Percentiles rank a stretch among this genome's conserved stretches.
Conservation (phyloP, 1,140 invertebrate species). For the Bursaphelenchus mucronatus region DNA sequence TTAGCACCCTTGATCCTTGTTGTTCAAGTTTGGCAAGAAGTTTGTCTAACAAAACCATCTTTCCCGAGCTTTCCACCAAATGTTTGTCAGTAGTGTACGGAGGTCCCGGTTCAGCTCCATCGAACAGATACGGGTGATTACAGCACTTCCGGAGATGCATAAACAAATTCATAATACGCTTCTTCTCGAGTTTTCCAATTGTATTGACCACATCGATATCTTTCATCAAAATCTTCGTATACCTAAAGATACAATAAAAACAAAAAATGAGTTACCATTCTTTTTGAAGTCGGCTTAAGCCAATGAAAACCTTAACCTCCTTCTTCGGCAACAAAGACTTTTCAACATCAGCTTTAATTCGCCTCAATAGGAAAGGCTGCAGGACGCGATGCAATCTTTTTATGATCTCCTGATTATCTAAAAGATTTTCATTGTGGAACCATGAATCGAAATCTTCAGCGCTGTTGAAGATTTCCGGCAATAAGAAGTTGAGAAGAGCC, state of each 20-base stretch:
- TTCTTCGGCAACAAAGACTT: slow-evolving; percentile 93
- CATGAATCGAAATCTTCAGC: slow-evolving; percentile 94
- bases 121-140: slow-evolving; percentile 82
- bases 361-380: slow-evolving; percentile 86
- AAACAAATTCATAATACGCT: slow-evolving; percentile 93
- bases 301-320: slow-evolving; percentile 82
- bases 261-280: slow-evolving; percentile 71
- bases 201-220: slow-evolving; percentile 98
- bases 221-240: slow-evolving; percentile 96
- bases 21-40: slow-evolving; percentile 82
- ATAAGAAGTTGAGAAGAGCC: slow-evolving; percentile 92
- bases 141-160: slow-evolving; percentile 97
- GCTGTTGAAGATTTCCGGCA: slow-evolving; percentile 97
- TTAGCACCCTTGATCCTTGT: slow-evolving; percentile 86
- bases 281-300: slow-evolving; percentile 95
- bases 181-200: slow-evolving; percentile 93
- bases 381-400: slow-evolving; percentile 82
- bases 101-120: slow-evolving; percentile 93
- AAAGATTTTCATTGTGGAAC: slow-evolving; percentile 93
- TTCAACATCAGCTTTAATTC: slow-evolving; percentile 96
- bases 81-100: slow-evolving; percentile 98
- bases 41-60: slow-evolving; percentile 93
- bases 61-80: slow-evolving; percentile 86
- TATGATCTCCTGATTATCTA: slow-evolving; percentile 79
- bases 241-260: slow-evolving; percentile 48